Conservation (phyloP, 2,113 vertebrate genomes). For the Coracopsis vasa region DNA sequence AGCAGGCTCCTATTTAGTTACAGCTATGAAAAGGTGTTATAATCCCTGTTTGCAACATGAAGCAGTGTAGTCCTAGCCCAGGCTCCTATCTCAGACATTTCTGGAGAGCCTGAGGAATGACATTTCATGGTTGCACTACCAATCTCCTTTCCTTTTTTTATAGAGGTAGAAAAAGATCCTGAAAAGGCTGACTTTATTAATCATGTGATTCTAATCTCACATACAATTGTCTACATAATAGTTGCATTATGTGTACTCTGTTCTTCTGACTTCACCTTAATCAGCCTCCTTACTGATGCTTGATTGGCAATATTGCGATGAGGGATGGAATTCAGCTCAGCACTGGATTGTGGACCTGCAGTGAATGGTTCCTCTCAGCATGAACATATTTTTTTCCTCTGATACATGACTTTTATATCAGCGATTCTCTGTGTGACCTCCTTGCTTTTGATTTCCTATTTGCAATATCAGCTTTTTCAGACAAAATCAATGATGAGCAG, state of each 20-base stretch:
- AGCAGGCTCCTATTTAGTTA: background rate
- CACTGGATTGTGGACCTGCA: background rate
- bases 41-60: background rate
- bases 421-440: background rate
- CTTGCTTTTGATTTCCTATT: slow-evolving; percentile 55
- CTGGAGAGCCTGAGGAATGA: background rate
- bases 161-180: background rate
- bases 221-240: background rate
- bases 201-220: background rate
- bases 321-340: background rate
- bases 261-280: background rate
- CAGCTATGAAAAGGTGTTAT: background rate
- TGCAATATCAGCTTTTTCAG: slow-evolving; percentile 59
- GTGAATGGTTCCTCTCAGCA: background rate
- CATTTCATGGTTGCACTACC: background rate
- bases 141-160: background rate
- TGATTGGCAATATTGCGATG: background rate
- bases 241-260: background rate
- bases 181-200: background rate
- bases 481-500: slow-evolving; percentile 18
- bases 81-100: background rate
- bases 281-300: slow-evolving; percentile 3
- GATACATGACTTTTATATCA: background rate
- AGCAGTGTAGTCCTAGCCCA: background rate
- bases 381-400: background rate